phyloP scores from a whole-genome alignment of 2,113 vertebrate genomes.

The Chitala chitala region DNA sequence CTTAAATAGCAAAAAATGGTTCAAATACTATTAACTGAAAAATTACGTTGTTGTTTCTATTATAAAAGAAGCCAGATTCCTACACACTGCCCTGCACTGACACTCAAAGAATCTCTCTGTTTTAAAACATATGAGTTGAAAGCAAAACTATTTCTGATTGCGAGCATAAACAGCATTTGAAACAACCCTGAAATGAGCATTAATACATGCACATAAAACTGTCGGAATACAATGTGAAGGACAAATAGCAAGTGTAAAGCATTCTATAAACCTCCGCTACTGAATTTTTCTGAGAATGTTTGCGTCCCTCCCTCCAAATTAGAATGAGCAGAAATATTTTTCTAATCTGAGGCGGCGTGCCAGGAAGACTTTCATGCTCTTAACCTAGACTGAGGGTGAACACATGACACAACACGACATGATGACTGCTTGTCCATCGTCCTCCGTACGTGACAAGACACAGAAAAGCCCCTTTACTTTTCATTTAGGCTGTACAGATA shows the following conservation, averaged over 20 bases:
- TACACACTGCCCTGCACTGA: neutral
- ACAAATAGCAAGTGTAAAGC: conserved; percentile 65
- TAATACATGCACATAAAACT: conserved; percentile 23
- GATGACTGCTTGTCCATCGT: conserved; percentile 79
- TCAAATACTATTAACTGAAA: conserved; percentile 1
- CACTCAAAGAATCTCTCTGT: too few relatives aligned
- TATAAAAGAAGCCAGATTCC: neutral
- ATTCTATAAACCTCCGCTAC: conserved; percentile 70
- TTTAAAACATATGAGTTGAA: too few relatives aligned
- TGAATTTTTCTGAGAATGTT: conserved; percentile 67
- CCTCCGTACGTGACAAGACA: conserved; percentile 78
- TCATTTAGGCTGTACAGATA: conserved; percentile 74
- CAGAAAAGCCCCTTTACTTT: conserved; percentile 81
- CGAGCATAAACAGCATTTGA: too few relatives aligned
- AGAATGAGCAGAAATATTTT: conserved; percentile 81
- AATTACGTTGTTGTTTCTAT: neutral
- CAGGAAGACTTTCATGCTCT: conserved; percentile 70
- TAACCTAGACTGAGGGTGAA: conserved; percentile 71
- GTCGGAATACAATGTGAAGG: neutral
- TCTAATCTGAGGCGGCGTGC: conserved; percentile 71
- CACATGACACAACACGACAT: conserved; percentile 62
- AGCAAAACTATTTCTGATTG: neutral
- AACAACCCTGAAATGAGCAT: neutral
- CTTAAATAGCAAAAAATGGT: conserved; percentile 23
- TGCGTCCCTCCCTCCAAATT: conserved; percentile 71